These are phyloP conservation scores for Athene noctua DNA, from an alignment of 2,113 vertebrate genomes.

Conservation along the genomic window DNA sequence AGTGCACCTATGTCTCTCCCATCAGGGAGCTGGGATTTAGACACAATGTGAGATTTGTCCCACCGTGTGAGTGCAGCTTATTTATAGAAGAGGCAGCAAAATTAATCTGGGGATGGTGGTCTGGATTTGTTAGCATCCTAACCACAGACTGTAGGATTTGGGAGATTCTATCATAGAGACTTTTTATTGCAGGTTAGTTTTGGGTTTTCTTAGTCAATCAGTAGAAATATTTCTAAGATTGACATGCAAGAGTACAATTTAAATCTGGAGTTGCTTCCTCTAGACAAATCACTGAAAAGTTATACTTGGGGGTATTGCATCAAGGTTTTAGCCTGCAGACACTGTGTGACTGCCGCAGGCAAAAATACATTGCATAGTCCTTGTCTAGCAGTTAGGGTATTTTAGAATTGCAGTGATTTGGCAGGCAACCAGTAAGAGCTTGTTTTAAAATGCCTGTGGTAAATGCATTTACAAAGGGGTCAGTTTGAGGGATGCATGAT, in stretches of 20 bases:
- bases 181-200: background rate
- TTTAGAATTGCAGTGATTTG: background rate
- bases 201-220: background rate
- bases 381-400: background rate
- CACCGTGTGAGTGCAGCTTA: background rate
- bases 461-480: background rate
- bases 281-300: background rate
- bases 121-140: background rate
- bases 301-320: constrained; percentile 3
- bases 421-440: constrained; percentile 24
- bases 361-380: constrained; percentile 40
- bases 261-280: background rate
- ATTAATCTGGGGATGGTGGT: background rate
- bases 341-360: background rate
- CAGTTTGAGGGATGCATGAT: background rate
- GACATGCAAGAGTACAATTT: background rate
- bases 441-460: background rate
- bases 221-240: background rate
- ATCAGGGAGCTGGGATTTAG: background rate
- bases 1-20: background rate
- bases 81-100: background rate
- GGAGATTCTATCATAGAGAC: background rate
- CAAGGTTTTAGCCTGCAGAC: constrained; percentile 31
- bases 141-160: background rate
- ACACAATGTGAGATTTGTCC: background rate